phyloP scores from a whole-genome alignment of 2,888 invertebrate genomes.

The Acholoe squamosa region DNA sequence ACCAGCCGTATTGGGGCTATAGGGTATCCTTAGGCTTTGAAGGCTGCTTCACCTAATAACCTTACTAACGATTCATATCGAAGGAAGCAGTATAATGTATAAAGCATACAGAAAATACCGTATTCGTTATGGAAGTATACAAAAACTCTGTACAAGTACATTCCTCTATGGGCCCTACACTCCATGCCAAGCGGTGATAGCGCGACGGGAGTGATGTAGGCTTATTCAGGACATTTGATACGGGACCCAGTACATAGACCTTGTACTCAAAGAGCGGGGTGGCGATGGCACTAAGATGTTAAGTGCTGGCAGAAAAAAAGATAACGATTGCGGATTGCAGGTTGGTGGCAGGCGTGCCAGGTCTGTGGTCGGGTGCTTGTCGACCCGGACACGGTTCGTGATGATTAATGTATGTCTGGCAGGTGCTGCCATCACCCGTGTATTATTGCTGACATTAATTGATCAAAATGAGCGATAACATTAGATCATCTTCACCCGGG shows the following conservation, averaged over 20 bases:
- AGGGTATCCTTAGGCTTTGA: too few species aligned
- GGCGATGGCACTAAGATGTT: background rate
- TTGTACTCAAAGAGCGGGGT: background rate
- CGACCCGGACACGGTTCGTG: background rate
- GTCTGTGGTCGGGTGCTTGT: background rate
- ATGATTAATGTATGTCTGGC: background rate
- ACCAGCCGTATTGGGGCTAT: too few species aligned
- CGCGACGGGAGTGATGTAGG: background rate
- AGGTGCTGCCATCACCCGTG: background rate
- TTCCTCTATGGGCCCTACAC: too few species aligned
- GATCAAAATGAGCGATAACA: background rate
- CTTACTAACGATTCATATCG: too few species aligned
- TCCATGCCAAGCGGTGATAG: background rate
- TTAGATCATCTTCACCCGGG: background rate
- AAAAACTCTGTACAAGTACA: too few species aligned
- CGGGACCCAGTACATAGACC: background rate
- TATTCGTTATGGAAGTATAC: too few species aligned
- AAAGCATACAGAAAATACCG: too few species aligned
- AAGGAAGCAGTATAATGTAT: too few species aligned
- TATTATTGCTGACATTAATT: background rate
- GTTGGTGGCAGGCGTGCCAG: background rate
- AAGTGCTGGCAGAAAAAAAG: slow-evolving; percentile 33
- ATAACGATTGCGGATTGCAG: background rate
- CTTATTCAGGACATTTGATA: slow-evolving; percentile 5
- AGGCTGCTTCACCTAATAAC: too few species aligned